Evolutionary conservation across 2,888 invertebrate species (phyloP), one percentile per base, ranked within the genome.

Genomic region (Machimus rusticus): DNA sequence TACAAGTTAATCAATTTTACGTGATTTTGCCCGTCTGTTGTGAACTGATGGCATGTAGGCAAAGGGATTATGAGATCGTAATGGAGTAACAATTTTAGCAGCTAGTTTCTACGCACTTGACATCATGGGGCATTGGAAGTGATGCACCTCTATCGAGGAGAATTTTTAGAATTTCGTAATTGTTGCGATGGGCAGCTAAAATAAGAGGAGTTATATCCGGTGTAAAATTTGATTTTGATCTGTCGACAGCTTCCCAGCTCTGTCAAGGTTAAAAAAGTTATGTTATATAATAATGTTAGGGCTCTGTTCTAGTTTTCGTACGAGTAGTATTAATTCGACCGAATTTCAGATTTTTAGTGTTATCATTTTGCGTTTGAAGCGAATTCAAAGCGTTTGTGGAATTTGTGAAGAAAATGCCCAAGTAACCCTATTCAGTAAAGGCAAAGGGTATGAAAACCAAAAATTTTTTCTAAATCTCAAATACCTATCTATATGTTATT

Each of bases 111-210:
- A 93, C 93, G 94, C 94, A 96, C 96, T 97, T 96, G 91, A 97
- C 97, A 93, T 98, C 97, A 94, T 98, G 98, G 86, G 98, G 98
- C 93, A 96, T 95, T 0, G 98, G 98, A 88, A 99, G 94, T 5
- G 97, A 96, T 86, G 98, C 98, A 46, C 99, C 99, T 88, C 98
- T 94, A 93, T 99, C 98, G 89, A 99, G 94, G 19, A 99, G 94
- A 89, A 99, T 95, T 94, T 99, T 99, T 84, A 99, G 95, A 91
- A 99, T 99, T 94, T 99, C 99, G 93, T 99, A 99, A 94, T 99
- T 99, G 94, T 99, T 98, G 92, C 97, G 96, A 92, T 99, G 99
- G 23, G 98, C 98, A 2, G 99, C 99, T 90, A 99, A 94, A 91
- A 98, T 98, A 86, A 99, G 94, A 0, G 99, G 99, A 5, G 99